Percentiles rank a stretch among this genome's conserved stretches.
These are phyloP conservation scores for Loris lydekkerianus DNA, from an alignment of 2,797 vertebrate genomes.

Conservation along the genomic window DNA sequence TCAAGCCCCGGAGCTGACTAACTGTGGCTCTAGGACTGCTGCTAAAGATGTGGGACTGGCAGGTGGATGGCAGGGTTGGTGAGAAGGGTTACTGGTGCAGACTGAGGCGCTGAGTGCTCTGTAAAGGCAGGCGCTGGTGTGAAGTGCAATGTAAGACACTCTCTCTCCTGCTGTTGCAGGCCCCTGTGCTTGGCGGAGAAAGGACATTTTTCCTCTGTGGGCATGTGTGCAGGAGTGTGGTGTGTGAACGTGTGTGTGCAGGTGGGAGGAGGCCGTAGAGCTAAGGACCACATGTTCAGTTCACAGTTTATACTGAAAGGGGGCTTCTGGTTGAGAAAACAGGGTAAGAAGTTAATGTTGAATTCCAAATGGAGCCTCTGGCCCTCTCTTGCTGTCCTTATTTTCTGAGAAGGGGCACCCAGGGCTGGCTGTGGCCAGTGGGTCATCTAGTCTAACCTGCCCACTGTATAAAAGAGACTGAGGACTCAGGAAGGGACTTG, in stretches of 20 bases:
- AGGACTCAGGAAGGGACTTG: background rate
- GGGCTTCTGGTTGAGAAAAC: background rate
- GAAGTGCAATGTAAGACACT: background rate
- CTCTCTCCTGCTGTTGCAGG: too few relatives aligned
- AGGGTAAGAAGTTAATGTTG: background rate
- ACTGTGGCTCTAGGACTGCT: background rate
- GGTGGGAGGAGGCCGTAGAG: background rate
- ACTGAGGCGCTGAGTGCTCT: background rate
- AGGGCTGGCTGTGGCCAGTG: background rate
- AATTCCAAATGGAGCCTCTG: background rate
- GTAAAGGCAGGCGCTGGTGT: background rate
- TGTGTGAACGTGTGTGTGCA: too few relatives aligned
- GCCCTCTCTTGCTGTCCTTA: background rate
- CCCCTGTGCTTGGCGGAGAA: background rate
- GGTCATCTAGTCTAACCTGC: background rate
- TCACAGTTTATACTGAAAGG: background rate
- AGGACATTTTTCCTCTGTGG: background rate
- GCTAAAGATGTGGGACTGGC: background rate
- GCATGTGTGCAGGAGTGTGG: rapidly evolving
- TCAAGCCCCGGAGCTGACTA: background rate
- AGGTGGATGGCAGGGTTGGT: background rate
- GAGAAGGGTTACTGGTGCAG: background rate
- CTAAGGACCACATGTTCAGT: too few relatives aligned
- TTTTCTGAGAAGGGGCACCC: background rate
- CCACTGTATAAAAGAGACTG: background rate